Base-by-base conservation (phyloP, 53 echinoderm and acorn worm genomes). In the Luidia sarsii region DNA sequence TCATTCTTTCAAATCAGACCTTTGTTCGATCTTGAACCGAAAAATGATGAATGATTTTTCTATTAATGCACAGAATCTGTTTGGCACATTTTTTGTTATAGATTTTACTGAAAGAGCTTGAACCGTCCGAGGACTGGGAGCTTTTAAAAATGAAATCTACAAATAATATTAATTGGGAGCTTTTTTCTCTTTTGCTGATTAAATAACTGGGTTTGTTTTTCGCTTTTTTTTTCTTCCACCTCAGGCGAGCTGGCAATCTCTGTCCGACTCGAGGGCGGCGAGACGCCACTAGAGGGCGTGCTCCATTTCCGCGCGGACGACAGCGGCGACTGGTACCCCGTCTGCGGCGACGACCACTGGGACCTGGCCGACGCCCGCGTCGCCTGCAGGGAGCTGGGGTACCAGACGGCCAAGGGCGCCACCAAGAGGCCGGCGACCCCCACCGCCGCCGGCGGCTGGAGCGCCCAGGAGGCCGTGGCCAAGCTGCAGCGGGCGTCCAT, bases 281-380 rank as follows among this genome's bases (percentile, higher is more conserved):
- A 21, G 14, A 89, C 54, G 31, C 34, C 37, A 3, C 68, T 64
- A 29, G 79, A 70, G n/a, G 89, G 89, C 6, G 69, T 69, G 2
- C 84, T 89, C 11, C 79, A 84, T 56, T 80, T 89, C 69, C 65
- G 41, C 19, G 48, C 69, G n/a, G 49, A 64, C 39, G 69, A 80
- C 24, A 37, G 60, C 28, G 69, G 71, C 24, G 37, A 64, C 28
- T 89, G 89, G 89, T 39, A 43, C 39, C 70, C 83, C n/a, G 60
- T 89, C 33, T 89, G 89, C 20, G 89, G 89, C 1, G 84, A 80
- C 19, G 35, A 49, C 28, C n/a, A n/a, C n/a, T 89, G 89, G 89
- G 52, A 66, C 57, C 18, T 89, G 3, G 50, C 71, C 21, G 84
- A 86, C 24, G 90, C 86, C 3, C 67, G 74, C 15, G 90, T 90